Evolutionary conservation across 2,797 vertebrate genomes (phyloP).

Genomic region (Erpetoichthys calabaricus): DNA sequence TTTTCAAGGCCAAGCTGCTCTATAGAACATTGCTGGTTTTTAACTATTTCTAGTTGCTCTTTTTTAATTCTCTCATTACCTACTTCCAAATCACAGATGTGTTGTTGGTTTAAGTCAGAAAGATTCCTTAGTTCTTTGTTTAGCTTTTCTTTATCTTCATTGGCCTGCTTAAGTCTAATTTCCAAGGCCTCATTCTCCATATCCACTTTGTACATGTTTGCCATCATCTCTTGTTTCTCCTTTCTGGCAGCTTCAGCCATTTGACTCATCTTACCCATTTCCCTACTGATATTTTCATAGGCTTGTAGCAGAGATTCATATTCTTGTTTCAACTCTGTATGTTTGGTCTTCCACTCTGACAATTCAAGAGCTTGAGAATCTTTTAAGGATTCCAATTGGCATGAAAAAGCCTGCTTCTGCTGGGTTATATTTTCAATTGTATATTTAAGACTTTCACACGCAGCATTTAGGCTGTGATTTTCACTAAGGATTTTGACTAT

Average conservation of each 20-base stretch:
- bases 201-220: conserved; percentile 42
- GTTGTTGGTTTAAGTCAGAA: conserved; percentile 38
- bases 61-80: conserved; percentile 41
- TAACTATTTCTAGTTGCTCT: conserved; percentile 32
- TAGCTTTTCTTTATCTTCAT: conserved; percentile 42
- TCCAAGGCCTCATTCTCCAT: conserved; percentile 40
- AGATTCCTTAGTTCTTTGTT: conserved; percentile 46
- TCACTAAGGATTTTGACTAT: conserved; percentile 47
- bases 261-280: conserved; percentile 76
- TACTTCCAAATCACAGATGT: conserved; percentile 45
- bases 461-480: conserved; percentile 64
- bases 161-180: conserved; percentile 33
- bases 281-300: conserved; percentile 68
- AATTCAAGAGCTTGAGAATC: conserved; percentile 73
- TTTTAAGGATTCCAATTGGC: conserved; percentile 70
- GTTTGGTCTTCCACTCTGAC: conserved; percentile 68
- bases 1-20: conserved; percentile 37
- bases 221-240: conserved; percentile 61
- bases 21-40: conserved; percentile 25
- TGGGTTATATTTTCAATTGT: conserved; percentile 75
- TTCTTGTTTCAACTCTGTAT: conserved; percentile 68
- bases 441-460: conserved; percentile 71
- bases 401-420: conserved; percentile 75
- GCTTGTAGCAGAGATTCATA: conserved; percentile 74
- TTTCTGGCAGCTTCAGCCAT: conserved; percentile 53